These are phyloP conservation scores for Rhodophaea formosa DNA, from an alignment of 2,888 invertebrate species.

Conservation along the genomic window DNA sequence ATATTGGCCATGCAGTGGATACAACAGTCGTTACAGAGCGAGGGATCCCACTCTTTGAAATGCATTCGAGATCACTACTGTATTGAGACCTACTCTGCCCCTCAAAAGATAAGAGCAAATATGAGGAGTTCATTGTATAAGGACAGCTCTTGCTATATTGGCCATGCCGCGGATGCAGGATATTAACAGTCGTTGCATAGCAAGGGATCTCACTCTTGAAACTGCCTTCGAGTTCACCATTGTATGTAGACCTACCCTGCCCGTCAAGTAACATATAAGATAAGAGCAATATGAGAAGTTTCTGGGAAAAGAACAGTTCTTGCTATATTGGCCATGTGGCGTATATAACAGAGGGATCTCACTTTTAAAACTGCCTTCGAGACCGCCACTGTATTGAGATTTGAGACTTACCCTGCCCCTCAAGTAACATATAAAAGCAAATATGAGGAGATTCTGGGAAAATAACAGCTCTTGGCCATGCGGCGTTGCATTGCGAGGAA, in stretches of 20 bases:
- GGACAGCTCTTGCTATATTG: background rate
- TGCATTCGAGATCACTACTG: slow-evolving; percentile 28
- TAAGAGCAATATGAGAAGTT: no score
- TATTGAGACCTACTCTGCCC: slow-evolving; percentile 32
- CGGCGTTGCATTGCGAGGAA: background rate
- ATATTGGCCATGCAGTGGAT: background rate
- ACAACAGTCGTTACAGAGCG: background rate
- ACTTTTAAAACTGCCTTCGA: slow-evolving; percentile 23
- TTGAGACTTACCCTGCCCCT: slow-evolving; percentile 33
- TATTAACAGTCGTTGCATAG: background rate
- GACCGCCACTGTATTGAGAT: slow-evolving; percentile 29
- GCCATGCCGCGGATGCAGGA: background rate
- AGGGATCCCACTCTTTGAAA: slow-evolving; percentile 1
- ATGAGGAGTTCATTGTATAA: no score
- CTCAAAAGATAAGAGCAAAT: background rate
- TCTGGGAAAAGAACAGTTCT: background rate
- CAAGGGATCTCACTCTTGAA: background rate
- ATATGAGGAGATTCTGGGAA: no score
- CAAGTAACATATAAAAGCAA: background rate
- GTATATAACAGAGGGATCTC: background rate
- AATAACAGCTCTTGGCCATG: background rate
- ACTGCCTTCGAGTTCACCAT: slow-evolving; percentile 29
- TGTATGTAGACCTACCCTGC: slow-evolving; percentile 32
- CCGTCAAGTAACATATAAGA: slow-evolving; percentile 11
- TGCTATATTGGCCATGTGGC: background rate